Evolutionary conservation across 2,113 vertebrate genomes (phyloP).

Genomic region (Xerus inauris): DNA sequence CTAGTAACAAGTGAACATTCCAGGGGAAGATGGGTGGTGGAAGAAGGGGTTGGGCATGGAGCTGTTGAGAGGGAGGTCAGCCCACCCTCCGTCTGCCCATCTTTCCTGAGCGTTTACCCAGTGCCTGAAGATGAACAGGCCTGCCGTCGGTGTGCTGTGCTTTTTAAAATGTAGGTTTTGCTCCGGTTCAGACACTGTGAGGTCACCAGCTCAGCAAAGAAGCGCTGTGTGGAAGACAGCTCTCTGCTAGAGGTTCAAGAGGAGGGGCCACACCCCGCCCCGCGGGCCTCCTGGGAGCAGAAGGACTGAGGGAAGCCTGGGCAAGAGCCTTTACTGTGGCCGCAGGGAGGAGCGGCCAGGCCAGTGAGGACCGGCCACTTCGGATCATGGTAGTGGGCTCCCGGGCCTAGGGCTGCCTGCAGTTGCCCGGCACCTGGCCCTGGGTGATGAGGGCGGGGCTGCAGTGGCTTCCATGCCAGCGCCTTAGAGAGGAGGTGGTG

Average conservation of each 20-base stretch:
- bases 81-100: not conserved
- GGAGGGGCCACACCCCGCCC: accelerated
- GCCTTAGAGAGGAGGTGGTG: not conserved
- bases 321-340: not conserved
- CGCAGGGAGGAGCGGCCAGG: not conserved
- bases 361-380: not conserved
- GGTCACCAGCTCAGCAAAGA: not conserved
- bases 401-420: not conserved
- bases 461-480: not conserved
- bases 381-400: not conserved
- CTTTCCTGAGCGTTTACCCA: not conserved
- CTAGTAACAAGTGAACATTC: not conserved
- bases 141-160: not conserved
- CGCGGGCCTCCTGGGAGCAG: not conserved
- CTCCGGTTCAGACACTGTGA: not conserved
- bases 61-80: not conserved
- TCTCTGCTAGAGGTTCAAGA: not conserved
- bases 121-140: not conserved
- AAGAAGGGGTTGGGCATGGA: too few species aligned
- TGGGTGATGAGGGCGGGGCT: not conserved
- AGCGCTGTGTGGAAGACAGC: not conserved
- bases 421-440: not conserved
- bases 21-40: not conserved
- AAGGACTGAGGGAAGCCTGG: not conserved
- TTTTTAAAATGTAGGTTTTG: not conserved